Base-by-base conservation (phyloP, 2,797 vertebrate genomes). In the Coccyzus lansbergi region DNA sequence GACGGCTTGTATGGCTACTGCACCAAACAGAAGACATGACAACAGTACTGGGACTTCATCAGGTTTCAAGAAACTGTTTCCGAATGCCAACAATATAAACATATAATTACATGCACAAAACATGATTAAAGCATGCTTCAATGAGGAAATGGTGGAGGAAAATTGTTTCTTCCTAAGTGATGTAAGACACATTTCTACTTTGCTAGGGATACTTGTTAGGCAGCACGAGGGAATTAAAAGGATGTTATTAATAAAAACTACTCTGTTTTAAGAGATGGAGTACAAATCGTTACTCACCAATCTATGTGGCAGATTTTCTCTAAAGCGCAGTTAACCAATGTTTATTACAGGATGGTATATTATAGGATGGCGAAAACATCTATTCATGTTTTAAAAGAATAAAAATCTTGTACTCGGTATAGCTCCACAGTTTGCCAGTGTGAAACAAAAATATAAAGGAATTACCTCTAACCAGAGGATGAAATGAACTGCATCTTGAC, bases 221-320 rank as follows among this genome's bases (percentile, higher is more conserved):
- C 77, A 91, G 80, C 75, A 76, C 52, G 81, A 78, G 38, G 76
- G 40, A 92, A 91, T 79, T 86, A 65, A 91, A 87, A 75, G 68
- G 69, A 81, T 85, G 33, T 69, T 88, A 92, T 40, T 52, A 26
- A 52, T 52, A 72, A 90, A 91, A 84, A 24, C 7, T 72, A 14
- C 28, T 86, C 48, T 63, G 25, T 59, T 86, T 63, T 49, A 71
- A 71, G 63, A 86, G 49, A 90, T 51, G 86, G 82, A 91, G 56
- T 40, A 86, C 59, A 87, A 86, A 75, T 64, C 2, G 17, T 81
- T 88, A 67, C 28, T 88, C n/a, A 85, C 86, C 88, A 93, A 90
- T 94, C 79, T 94, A 56, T 94, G 95, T 93, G 91, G 94, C 90
- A 95, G 89, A 72, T 59, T 86, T 68, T 63, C 60, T 87, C 53